These are phyloP conservation scores for Eremobia ochroleuca DNA, from an alignment of 2,888 invertebrate species.

Conservation along the genomic window DNA sequence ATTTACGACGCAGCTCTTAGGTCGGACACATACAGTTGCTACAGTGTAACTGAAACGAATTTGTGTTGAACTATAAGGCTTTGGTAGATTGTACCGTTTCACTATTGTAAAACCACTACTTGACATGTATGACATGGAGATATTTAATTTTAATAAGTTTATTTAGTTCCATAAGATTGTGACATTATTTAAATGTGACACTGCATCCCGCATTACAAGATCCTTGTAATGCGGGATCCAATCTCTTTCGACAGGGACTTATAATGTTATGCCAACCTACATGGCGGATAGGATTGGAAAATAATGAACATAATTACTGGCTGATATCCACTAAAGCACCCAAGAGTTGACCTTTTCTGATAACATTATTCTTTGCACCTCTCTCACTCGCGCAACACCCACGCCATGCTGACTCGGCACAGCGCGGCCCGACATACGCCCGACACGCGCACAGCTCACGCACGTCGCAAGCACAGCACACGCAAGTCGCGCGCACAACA, in stretches of 20 bases:
- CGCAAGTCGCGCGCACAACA: background rate
- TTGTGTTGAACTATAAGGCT: constrained; percentile 23
- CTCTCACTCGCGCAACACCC: background rate
- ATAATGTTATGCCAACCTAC: background rate
- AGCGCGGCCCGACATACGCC: background rate
- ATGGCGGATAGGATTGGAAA: background rate
- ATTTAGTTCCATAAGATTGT: background rate
- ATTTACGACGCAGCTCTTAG: constrained; percentile 44
- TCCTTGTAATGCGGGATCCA: no score
- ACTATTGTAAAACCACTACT: background rate
- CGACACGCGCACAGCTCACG: background rate
- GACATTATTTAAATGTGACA: background rate
- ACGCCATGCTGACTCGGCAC: background rate
- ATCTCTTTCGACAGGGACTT: background rate
- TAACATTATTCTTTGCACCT: background rate
- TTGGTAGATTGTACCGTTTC: background rate
- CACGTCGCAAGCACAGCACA: background rate
- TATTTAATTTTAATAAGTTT: background rate
- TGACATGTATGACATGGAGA: no score
- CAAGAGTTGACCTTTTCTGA: background rate
- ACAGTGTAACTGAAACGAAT: constrained; percentile 16
- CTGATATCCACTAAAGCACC: background rate
- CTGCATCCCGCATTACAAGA: background rate
- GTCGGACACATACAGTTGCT: constrained; percentile 8
- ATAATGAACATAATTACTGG: background rate